Evolutionary conservation across 2,113 vertebrate genomes (phyloP).

Genomic region (Bagarius yarrelli): DNA sequence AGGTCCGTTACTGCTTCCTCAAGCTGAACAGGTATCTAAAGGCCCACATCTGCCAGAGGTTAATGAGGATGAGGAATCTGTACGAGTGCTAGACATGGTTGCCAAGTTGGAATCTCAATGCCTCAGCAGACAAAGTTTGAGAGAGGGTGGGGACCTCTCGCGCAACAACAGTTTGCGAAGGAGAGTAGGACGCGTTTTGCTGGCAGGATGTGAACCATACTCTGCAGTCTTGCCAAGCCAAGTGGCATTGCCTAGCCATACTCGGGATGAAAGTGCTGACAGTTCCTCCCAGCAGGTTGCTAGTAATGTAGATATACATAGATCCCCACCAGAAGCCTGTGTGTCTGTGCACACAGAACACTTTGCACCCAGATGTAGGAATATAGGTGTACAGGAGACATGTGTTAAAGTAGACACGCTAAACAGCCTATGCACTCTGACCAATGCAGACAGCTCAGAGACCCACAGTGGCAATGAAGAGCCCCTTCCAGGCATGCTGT

Average conservation of each 20-base stretch:
- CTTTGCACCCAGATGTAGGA: constrained; percentile 9
- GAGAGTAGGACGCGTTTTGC: constrained; percentile 79
- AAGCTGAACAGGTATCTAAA: constrained; percentile 45
- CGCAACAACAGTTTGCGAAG: constrained; percentile 84
- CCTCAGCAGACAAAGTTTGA: constrained; percentile 72
- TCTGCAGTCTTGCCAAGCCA: not conserved
- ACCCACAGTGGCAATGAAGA: constrained; percentile 62
- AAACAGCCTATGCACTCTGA: constrained; percentile 14
- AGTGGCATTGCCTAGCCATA: constrained; percentile 21
- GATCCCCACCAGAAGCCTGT: constrained; percentile 5
- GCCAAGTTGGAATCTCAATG: constrained; percentile 89
- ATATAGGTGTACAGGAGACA: not conserved
- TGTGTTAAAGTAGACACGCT: constrained; percentile 6
- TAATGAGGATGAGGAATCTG: constrained; percentile 72
- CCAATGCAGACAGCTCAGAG: constrained; percentile 14
- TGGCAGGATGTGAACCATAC: constrained; percentile 64
- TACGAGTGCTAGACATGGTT: constrained; percentile 90
- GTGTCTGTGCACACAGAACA: not conserved
- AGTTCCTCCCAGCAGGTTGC: constrained; percentile 1
- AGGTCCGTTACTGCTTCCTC: constrained; percentile 55
- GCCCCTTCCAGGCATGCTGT: constrained; percentile 82
- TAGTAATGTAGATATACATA: not conserved
- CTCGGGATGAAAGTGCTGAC: not conserved
- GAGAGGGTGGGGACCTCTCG: constrained; percentile 73
- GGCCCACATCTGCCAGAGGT: constrained; percentile 26